phyloP scores from a whole-genome alignment of 1,140 invertebrate species.

The Gonioctena quinquepunctata region DNA sequence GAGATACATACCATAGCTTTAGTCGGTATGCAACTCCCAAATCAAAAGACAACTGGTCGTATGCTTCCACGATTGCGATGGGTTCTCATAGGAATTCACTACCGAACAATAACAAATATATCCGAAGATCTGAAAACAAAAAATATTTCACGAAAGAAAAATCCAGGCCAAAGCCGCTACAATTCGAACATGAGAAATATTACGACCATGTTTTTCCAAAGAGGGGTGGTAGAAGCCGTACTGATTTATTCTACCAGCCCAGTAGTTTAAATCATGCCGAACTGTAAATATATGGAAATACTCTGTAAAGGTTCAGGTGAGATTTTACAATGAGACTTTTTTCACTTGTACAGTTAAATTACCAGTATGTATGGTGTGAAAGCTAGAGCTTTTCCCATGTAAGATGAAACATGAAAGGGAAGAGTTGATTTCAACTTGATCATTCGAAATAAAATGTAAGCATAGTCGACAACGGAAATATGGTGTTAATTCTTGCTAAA shows the following conservation, averaged over 20 bases:
- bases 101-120: conserved; percentile 39
- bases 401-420: too few species aligned
- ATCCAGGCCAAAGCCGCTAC: conserved; percentile 45
- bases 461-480: too few species aligned
- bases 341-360: not conserved
- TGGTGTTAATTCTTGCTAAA: too few species aligned
- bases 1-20: conserved; percentile 44
- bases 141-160: conserved; percentile 35
- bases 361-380: not conserved
- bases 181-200: conserved; percentile 50
- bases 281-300: conserved; percentile 45
- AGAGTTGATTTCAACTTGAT: too few species aligned
- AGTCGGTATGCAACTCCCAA: conserved; percentile 38
- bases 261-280: conserved; percentile 50
- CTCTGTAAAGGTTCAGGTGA: not conserved
- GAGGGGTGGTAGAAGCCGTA: conserved; percentile 30
- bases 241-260: conserved; percentile 46
- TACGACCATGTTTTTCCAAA: conserved; percentile 53
- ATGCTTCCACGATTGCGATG: conserved; percentile 32
- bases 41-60: conserved; percentile 43
- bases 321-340: not conserved
- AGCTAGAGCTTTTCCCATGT: not conserved
- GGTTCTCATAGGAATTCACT: conserved; percentile 31
- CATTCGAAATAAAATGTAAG: too few species aligned
- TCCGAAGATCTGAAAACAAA: conserved; percentile 24